Evolutionary conservation across 2,113 vertebrate species (phyloP).

Genomic region (Bufo bufo): DNA sequence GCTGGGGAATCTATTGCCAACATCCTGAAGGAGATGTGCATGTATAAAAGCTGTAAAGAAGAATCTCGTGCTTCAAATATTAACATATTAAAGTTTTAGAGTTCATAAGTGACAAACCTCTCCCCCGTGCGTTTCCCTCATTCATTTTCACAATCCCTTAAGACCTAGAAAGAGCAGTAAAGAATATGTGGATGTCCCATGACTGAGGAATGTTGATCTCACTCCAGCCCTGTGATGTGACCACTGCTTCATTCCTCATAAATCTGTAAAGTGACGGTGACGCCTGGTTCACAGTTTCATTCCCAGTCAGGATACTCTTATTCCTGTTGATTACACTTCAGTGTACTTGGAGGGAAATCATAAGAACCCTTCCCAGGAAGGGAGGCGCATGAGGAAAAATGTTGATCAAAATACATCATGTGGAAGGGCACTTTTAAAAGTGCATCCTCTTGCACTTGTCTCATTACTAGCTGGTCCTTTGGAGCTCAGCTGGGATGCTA

Average conservation of each 20-base stretch:
- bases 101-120: conserved; percentile 25
- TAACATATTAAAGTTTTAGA: conserved; percentile 6
- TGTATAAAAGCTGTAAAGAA: background rate
- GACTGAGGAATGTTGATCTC: conserved; percentile 68
- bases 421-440: conserved; percentile 64
- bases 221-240: conserved; percentile 62
- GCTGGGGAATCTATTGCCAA: background rate
- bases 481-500: background rate
- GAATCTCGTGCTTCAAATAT: conserved; percentile 5
- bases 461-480: background rate
- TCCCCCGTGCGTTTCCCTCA: conserved; percentile 28
- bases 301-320: conserved; percentile 77
- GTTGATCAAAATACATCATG: conserved; percentile 71
- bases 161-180: conserved; percentile 64
- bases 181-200: conserved; percentile 76
- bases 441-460: conserved; percentile 80
- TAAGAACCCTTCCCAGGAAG: conserved; percentile 82
- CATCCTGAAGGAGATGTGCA: background rate
- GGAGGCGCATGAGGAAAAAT: conserved; percentile 81
- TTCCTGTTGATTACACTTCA: conserved; percentile 74
- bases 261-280: conserved; percentile 69
- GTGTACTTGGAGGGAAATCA: conserved; percentile 65
- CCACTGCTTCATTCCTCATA: conserved; percentile 65
- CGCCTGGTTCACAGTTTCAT: conserved; percentile 76
- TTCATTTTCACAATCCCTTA: conserved; percentile 57